Conservation (phyloP, 35 echinoderm and acorn worm species). For the Anneissia japonica region DNA sequence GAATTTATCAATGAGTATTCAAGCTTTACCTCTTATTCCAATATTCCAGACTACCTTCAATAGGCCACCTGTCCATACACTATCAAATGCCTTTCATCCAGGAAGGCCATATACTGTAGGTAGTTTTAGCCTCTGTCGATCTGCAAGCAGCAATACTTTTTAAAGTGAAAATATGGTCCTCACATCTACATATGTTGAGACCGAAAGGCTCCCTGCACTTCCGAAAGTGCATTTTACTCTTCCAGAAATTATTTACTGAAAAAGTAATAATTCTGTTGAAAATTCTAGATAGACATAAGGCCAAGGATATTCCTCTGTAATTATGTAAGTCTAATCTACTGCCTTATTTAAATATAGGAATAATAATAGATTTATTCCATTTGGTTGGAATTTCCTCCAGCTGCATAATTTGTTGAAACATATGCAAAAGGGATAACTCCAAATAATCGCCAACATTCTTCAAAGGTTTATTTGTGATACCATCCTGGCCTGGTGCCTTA, state of each 20-base stretch:
- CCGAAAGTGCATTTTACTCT: background rate
- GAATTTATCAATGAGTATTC: background rate
- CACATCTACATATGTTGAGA: background rate
- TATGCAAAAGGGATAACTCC: background rate
- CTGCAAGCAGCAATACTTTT: background rate
- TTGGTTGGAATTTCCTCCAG: background rate
- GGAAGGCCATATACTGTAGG: background rate
- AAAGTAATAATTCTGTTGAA: background rate
- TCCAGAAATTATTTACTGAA: background rate
- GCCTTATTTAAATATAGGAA: constrained; percentile 5
- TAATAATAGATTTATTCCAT: constrained; percentile 4
- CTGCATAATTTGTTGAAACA: background rate
- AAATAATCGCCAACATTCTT: background rate
- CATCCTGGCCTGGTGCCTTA: background rate
- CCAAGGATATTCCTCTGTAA: constrained; percentile 8
- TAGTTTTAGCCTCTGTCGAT: background rate
- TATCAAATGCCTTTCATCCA: background rate
- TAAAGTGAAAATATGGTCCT: background rate
- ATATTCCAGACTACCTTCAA: background rate
- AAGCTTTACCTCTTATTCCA: background rate
- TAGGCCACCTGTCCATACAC: background rate
- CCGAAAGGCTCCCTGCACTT: background rate
- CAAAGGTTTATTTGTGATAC: background rate
- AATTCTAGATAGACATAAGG: background rate
- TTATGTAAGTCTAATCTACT: background rate